A percentile compares a stretch with the other conserved stretches of the same genome.
Evolutionary conservation across 2,888 invertebrate genomes (phyloP).

Genomic region (Apamea anceps): DNA sequence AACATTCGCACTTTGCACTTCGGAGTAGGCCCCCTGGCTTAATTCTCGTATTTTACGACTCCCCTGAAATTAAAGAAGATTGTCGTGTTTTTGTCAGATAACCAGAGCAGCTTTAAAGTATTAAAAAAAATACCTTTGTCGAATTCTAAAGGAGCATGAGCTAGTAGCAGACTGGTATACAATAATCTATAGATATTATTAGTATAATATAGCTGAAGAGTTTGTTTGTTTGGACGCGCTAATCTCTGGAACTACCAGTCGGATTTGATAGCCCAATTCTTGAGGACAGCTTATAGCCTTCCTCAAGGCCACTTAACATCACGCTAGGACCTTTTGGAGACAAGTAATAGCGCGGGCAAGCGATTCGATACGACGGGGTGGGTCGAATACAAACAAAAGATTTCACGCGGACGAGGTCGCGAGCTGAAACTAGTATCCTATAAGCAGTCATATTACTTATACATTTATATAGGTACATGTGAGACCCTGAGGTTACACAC

Average conservation of each 20-base stretch:
- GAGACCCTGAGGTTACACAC: constrained; percentile 46
- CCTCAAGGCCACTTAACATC: not conserved
- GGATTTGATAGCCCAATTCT: not conserved
- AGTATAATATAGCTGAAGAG: not conserved
- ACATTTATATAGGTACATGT: not conserved
- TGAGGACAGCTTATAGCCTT: not conserved
- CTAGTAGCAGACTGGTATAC: not conserved
- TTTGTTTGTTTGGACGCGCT: not conserved
- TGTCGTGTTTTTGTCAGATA: not conserved
- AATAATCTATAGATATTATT: not conserved
- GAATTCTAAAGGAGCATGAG: too few species aligned
- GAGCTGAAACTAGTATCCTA: not conserved
- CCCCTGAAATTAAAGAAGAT: not conserved
- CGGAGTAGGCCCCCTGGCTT: too few species aligned
- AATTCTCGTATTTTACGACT: not conserved
- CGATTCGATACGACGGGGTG: too few species aligned
- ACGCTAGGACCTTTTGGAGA: not conserved
- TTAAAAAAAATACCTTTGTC: not conserved
- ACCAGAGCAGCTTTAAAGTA: not conserved
- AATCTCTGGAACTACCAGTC: not conserved
- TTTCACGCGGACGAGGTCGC: not conserved
- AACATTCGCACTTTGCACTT: too few species aligned
- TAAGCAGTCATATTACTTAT: not conserved
- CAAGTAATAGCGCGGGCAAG: too few species aligned
- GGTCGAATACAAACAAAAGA: too few species aligned